A percentile compares a stretch with the other conserved stretches of the same genome.
These are phyloP conservation scores for Ophiodon elongatus DNA, from an alignment of 2,113 vertebrate genomes.

Conservation along the genomic window DNA sequence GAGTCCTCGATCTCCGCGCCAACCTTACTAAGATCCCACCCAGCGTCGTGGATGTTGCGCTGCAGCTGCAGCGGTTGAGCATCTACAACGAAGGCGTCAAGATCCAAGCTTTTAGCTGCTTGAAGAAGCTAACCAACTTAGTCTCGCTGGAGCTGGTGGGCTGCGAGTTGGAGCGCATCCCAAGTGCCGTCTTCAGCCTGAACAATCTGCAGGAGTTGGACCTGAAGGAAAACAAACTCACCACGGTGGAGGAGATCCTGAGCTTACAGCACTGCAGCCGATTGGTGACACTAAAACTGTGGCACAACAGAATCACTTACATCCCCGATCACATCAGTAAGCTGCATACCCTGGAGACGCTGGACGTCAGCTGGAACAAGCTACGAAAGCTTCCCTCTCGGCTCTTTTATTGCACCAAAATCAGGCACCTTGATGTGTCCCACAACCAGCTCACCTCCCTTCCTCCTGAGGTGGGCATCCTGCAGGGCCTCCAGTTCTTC, in stretches of 20 bases:
- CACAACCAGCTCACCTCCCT: constrained; percentile 87
- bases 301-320: constrained; percentile 90
- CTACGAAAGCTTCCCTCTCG: constrained; percentile 85
- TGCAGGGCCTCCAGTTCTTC: constrained; percentile 88
- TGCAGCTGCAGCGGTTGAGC: constrained; percentile 85
- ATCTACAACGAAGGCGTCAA: constrained; percentile 87
- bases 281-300: constrained; percentile 86
- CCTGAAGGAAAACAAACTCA: constrained; percentile 89
- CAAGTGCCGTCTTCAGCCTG: constrained; percentile 90
- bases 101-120: constrained; percentile 86
- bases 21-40: constrained; percentile 88
- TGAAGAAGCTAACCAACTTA: constrained; percentile 88
- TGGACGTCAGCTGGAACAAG: constrained; percentile 90
- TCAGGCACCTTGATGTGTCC: constrained; percentile 89
- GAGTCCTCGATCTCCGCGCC: constrained; percentile 84
- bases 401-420: constrained; percentile 87
- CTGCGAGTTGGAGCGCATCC: constrained; percentile 90
- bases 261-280: constrained; percentile 92
- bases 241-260: constrained; percentile 91
- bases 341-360: constrained; percentile 85
- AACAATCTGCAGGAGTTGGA: constrained; percentile 88
- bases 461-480: constrained; percentile 86
- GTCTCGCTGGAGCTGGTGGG: constrained; percentile 86
- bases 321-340: constrained; percentile 91
- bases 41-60: constrained; percentile 82